Percentiles rank a stretch among this genome's conserved stretches.
phyloP scores from a whole-genome alignment of 2,888 invertebrate species.

The Azorinus chamasolen region DNA sequence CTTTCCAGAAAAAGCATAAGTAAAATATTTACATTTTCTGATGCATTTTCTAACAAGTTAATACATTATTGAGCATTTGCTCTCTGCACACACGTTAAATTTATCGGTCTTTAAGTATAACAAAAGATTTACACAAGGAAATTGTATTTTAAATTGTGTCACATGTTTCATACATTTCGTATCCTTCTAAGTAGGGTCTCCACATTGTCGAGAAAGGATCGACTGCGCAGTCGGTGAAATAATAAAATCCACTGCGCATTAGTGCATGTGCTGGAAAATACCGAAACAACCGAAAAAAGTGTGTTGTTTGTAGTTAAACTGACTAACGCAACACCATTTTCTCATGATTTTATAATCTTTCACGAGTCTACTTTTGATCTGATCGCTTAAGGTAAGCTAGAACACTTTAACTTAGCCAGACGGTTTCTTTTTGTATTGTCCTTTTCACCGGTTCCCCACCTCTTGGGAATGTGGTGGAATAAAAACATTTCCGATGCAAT shows the following conservation, averaged over 20 bases:
- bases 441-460: conserved; percentile 33
- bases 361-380: conserved; percentile 18
- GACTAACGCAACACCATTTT: conserved; percentile 28
- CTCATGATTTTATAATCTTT: conserved; percentile 62
- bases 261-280: conserved; percentile 76
- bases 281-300: conserved; percentile 39
- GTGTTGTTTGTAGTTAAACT: conserved; percentile 21
- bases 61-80: no score
- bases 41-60: no score
- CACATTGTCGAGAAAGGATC: conserved; percentile 22
- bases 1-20: not conserved
- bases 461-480: not conserved
- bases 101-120: no score
- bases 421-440: not conserved
- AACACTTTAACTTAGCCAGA: not conserved
- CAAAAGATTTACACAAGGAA: no score
- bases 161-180: no score
- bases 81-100: no score
- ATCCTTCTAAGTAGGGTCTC: conserved; percentile 53
- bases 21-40: not conserved
- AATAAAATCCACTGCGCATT: conserved; percentile 69
- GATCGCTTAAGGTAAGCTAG: conserved; percentile 28
- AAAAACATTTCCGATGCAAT: no score
- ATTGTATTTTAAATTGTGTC: no score
- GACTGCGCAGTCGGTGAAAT: conserved; percentile 51